Conservation (phyloP, 1,140 invertebrate species). For the Antheraea mylitta region DNA sequence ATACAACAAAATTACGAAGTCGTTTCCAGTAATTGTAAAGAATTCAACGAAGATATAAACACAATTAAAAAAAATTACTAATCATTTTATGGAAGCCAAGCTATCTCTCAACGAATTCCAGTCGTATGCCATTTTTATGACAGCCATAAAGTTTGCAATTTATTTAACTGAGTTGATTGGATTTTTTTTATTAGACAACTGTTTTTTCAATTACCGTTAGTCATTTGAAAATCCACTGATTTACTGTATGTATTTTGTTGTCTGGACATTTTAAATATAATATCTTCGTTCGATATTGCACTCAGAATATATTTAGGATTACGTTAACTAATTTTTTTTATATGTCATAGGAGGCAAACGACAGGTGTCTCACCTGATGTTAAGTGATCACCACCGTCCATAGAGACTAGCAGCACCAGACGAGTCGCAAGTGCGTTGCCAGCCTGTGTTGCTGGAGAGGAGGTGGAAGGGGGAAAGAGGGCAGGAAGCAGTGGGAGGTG, state of each 20-base stretch:
- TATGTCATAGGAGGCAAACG: too few relatives aligned
- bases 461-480: too few relatives aligned
- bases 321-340: too few relatives aligned
- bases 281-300: not conserved
- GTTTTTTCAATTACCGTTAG: constrained; percentile 1
- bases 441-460: too few relatives aligned
- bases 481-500: too few relatives aligned
- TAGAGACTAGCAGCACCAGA: too few relatives aligned
- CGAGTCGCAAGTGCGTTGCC: too few relatives aligned
- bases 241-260: not conserved
- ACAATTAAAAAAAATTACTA: not conserved
- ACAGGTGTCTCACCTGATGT: too few relatives aligned
- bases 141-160: not conserved
- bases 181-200: not conserved
- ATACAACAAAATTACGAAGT: not conserved
- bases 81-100: not conserved
- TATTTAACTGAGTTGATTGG: not conserved
- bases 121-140: not conserved
- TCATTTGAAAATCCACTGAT: not conserved
- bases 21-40: not conserved
- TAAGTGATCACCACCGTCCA: too few relatives aligned
- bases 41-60: not conserved
- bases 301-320: not conserved
- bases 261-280: not conserved
- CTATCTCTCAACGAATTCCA: not conserved